Conservation (phyloP, 2,888 invertebrate genomes). For the Noctua janthe region DNA sequence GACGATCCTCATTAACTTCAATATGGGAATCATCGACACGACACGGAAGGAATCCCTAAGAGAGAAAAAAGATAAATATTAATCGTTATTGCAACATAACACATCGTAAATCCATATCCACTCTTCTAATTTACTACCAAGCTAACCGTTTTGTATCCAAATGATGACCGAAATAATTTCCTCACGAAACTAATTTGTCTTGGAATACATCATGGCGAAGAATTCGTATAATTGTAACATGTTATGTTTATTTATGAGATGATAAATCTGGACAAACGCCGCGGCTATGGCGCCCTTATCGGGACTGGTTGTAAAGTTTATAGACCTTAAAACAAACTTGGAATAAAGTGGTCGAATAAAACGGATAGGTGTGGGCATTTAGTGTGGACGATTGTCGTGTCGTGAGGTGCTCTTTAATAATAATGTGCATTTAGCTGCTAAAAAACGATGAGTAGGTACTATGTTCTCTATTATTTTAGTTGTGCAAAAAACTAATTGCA, state of each 20-base stretch:
- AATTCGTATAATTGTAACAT: conserved; percentile 63
- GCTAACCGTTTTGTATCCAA: conserved; percentile 31
- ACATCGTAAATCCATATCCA: conserved; percentile 18
- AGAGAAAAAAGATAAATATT: background rate
- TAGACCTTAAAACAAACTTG: conserved; percentile 77
- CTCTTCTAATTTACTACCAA: conserved; percentile 31
- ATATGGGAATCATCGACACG: background rate
- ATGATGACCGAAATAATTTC: conserved; percentile 41
- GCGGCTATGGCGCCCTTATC: conserved; percentile 71
- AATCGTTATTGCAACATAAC: conserved; percentile 9
- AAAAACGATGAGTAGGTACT: too few relatives aligned
- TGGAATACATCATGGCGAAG: conserved; percentile 50
- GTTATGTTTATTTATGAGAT: conserved; percentile 78
- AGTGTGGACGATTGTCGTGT: conserved; percentile 50
- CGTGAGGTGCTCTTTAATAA: background rate
- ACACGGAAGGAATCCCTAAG: background rate
- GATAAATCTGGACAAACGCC: conserved; percentile 78
- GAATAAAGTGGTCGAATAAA: conserved; percentile 75
- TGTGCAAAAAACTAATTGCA: background rate
- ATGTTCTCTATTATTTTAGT: background rate
- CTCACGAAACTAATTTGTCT: conserved; percentile 49
- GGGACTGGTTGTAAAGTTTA: conserved; percentile 78
- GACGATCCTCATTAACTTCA: background rate
- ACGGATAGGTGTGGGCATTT: conserved; percentile 62
- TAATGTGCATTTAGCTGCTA: background rate